These are phyloP conservation scores for Labeo catla DNA, from an alignment of 2,113 vertebrate genomes.

Conservation along the genomic window DNA sequence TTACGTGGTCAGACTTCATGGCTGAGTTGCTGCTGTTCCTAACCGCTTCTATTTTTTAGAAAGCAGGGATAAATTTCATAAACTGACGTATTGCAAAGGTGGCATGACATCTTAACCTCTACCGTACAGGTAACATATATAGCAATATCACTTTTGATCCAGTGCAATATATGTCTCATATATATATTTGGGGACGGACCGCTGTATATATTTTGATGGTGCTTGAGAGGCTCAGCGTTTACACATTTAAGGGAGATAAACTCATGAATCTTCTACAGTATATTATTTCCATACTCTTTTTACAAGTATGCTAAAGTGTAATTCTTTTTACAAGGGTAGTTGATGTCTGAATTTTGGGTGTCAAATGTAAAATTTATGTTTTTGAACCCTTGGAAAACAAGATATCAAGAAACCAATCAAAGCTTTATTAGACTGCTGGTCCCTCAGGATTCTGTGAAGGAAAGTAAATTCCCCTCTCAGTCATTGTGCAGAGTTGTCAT, in stretches of 20 bases:
- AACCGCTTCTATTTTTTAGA: no score
- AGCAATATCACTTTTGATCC: not conserved
- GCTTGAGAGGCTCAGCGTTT: not conserved
- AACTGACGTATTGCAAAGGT: no score
- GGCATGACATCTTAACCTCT: no score
- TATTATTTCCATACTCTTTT: not conserved
- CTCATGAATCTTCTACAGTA: not conserved
- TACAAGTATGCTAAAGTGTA: not conserved
- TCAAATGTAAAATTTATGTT: not conserved
- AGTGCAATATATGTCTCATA: not conserved
- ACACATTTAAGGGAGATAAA: no score
- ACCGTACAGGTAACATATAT: not conserved
- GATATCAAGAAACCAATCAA: not conserved
- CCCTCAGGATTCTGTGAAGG: slow-evolving; percentile 1
- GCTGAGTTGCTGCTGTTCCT: no score
- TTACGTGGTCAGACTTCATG: no score
- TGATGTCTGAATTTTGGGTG: not conserved
- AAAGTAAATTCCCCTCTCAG: not conserved
- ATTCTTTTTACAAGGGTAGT: not conserved
- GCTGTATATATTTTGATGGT: not conserved
- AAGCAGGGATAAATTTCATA: no score
- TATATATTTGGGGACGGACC: not conserved
- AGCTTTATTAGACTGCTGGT: slow-evolving; percentile 2
- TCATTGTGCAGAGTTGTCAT: not conserved
- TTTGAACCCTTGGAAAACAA: not conserved